Evolutionary conservation across 2,797 vertebrate genomes (phyloP).

Genomic region (Sebastes iracundus): DNA sequence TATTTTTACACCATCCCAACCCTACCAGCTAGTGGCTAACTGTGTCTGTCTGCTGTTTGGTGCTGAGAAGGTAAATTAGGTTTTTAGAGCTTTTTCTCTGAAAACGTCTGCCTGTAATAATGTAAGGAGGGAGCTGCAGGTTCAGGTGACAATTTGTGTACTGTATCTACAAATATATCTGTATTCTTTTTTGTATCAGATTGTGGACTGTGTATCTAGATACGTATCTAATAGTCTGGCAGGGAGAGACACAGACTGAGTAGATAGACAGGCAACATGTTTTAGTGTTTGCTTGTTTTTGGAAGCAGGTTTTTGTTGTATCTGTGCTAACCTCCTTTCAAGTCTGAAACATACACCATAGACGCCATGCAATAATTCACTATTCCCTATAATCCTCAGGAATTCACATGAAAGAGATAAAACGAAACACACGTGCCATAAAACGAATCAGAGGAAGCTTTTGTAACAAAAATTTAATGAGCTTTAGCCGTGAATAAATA

Average conservation of each 20-base stretch:
- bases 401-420: constrained; percentile 22
- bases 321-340: not conserved
- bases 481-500: constrained; percentile 58
- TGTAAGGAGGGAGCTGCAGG: not conserved
- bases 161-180: not conserved
- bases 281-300: not conserved
- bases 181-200: not conserved
- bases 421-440: constrained; percentile 10
- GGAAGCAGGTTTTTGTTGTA: not conserved
- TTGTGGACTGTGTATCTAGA: not conserved
- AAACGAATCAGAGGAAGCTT: constrained; percentile 28
- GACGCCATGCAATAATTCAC: not conserved
- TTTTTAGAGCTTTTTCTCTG: not conserved
- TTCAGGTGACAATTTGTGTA: not conserved
- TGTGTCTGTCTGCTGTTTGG: not conserved
- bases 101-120: not conserved
- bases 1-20: too few relatives aligned
- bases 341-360: not conserved
- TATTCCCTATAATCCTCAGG: constrained; percentile 10
- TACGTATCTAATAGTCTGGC: not conserved
- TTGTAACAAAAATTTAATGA: constrained; percentile 38
- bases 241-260: not conserved
- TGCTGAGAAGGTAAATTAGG: not conserved
- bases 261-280: not conserved
- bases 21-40: not conserved